Evolutionary conservation across 2,888 invertebrate species (phyloP), one percentile per base, ranked within the genome.

Genomic region (Syrphus vitripennis): DNA sequence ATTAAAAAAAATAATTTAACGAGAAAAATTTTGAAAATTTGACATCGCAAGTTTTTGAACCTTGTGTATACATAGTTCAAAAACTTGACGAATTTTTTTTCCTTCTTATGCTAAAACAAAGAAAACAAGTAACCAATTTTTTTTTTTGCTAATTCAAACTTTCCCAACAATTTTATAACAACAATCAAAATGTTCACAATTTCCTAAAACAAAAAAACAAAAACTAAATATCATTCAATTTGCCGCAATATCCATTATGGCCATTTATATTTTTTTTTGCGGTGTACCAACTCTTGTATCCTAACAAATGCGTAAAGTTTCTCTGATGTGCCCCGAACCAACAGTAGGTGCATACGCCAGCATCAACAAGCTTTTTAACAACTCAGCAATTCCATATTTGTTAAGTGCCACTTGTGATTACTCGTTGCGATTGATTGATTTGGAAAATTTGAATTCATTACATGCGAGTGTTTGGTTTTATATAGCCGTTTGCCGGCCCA

Each of bases 391-490:
- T 69, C 81, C 84, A 69, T 81, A 77, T 86, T 77, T 86, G 84
- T 69, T 57, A 77, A 81, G 69, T 77, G 77, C 84, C 72, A 57
- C 81, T 77, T 86, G 67, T 77, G 81, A 86, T 81, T 74, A 76
- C 77, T 57, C 21, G 61, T 72, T 48, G 42, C 72, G 31, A 81
- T 80, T 81, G 84, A 86, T 86, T 81, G 84, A 84, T 81, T 86
- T 63, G 81, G 48, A 61, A 86, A 81, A 81, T 81, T 81, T 81
- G 84, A 86, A 81, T 86, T 86, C 81, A 81, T 86, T 86, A 86
- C 72, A 45, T 48, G 71, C n/a, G 45, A 50, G 67, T 61, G 37
- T 40, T 63, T 40, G 24, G 16, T 12, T n/a, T n/a, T n/a, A n/a
- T n/a, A n/a, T 40, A 29, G 42, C 9, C 7, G 12, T 16, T 16